Conservation (phyloP, 1,140 invertebrate species). For the Drosophila bipectinata region DNA sequence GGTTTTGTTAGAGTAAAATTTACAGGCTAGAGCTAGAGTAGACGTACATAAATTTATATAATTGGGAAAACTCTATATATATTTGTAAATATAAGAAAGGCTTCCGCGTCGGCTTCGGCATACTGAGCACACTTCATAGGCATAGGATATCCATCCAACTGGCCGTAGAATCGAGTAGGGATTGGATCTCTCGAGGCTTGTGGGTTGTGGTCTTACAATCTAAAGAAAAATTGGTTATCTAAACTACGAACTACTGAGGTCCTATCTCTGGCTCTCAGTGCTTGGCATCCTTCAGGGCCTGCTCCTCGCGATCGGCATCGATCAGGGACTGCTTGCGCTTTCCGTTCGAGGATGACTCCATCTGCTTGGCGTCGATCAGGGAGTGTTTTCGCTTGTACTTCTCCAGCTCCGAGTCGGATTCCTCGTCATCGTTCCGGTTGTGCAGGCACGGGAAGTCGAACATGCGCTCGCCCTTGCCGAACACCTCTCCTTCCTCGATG, state of each 20-base stretch:
- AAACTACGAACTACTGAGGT: constrained; percentile 54
- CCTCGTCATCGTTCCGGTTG: constrained; percentile 56
- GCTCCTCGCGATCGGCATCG: constrained; percentile 75
- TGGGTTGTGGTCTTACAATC: constrained; percentile 31
- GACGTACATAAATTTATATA: constrained; percentile 28
- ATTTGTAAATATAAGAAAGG: constrained; percentile 50
- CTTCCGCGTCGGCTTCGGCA: constrained; percentile 21
- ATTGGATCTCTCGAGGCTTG: constrained; percentile 11
- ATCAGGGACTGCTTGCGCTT: constrained; percentile 78
- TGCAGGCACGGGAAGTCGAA: constrained; percentile 85
- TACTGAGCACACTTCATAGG: constrained; percentile 58
- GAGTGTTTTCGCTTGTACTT: constrained; percentile 81
- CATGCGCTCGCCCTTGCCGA: constrained; percentile 86
- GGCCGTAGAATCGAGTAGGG: constrained; percentile 14
- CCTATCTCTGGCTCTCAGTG: constrained; percentile 44
- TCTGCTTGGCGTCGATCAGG: constrained; percentile 75
- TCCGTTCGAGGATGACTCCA: constrained; percentile 68
- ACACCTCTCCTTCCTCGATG: constrained; percentile 87
- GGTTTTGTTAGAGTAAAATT: constrained; percentile 18
- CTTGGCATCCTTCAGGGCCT: constrained; percentile 74
- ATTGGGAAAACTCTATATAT: constrained; percentile 19
- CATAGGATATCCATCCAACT: constrained; percentile 6
- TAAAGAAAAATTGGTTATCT: constrained; percentile 68
- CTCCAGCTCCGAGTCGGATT: constrained; percentile 72
- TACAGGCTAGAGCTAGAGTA: constrained; percentile 42